Conservation (phyloP, 1,140 invertebrate genomes). For the Calycopis cecrops region DNA sequence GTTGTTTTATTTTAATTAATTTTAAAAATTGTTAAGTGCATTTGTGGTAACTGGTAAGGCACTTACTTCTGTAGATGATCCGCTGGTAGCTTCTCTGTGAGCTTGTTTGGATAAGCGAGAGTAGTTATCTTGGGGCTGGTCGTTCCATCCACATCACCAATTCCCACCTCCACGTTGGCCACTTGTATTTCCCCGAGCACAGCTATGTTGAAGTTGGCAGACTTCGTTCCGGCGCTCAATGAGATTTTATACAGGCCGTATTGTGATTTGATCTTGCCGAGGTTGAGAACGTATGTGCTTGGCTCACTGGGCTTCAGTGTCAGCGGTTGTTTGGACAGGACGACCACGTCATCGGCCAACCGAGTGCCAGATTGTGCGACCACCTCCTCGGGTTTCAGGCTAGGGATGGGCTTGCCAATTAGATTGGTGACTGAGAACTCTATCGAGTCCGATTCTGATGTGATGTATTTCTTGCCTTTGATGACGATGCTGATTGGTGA, state of each 20-base stretch:
- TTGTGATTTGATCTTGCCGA: constrained; percentile 86
- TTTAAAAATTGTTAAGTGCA: no score
- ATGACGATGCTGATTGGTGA: constrained; percentile 87
- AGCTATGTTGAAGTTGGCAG: constrained; percentile 81
- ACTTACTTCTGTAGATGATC: constrained; percentile 90
- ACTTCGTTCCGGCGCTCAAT: constrained; percentile 83
- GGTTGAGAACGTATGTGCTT: constrained; percentile 86
- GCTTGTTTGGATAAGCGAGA: constrained; percentile 83
- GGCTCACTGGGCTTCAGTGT: constrained; percentile 69
- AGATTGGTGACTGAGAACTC: constrained; percentile 89
- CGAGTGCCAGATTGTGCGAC: constrained; percentile 85
- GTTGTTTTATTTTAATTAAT: no score
- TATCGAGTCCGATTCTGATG: constrained; percentile 81
- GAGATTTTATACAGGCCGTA: constrained; percentile 90
- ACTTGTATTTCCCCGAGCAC: constrained; percentile 84
- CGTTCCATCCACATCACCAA: constrained; percentile 91
- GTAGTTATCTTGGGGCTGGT: constrained; percentile 86
- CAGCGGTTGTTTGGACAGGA: constrained; percentile 80
- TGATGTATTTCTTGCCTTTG: constrained; percentile 83
- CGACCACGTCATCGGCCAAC: constrained; percentile 83
- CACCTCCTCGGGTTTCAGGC: constrained; percentile 79
- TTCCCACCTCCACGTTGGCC: constrained; percentile 89
- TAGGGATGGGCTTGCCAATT: constrained; percentile 83
- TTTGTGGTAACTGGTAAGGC: neutral
- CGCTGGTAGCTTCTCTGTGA: constrained; percentile 81